Conservation (phyloP, 2,113 vertebrate species). For the Carassius gibelio region DNA sequence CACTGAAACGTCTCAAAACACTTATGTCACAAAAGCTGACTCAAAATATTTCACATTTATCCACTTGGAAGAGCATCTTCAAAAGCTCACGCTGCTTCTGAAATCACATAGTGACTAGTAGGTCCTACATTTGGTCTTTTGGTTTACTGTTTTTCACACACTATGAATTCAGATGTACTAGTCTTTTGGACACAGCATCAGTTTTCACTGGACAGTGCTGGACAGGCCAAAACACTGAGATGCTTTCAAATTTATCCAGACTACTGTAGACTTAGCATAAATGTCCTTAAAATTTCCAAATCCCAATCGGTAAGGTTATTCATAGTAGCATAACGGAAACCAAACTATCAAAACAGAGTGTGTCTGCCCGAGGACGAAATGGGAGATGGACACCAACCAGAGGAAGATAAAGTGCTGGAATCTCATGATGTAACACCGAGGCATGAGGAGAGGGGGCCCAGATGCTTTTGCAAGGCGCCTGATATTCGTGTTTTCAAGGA, state of each 20-base stretch:
- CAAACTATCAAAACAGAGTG: conserved; percentile 16
- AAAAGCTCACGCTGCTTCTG: not conserved
- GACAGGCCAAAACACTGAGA: not conserved
- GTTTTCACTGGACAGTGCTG: not conserved
- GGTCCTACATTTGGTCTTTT: not conserved
- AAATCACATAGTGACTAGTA: not conserved
- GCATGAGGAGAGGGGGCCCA: conserved; percentile 49
- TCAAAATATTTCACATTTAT: not conserved
- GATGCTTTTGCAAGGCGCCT: conserved; percentile 55
- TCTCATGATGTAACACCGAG: conserved; percentile 54
- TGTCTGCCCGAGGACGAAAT: conserved; percentile 25
- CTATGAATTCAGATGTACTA: too few relatives aligned
- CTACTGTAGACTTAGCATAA: not conserved
- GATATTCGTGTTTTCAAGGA: conserved; percentile 69
- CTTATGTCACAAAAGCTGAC: not conserved
- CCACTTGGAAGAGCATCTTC: not conserved
- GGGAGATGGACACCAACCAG: conserved; percentile 43
- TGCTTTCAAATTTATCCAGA: not conserved
- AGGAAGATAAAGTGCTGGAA: conserved; percentile 44
- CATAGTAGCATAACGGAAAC: conserved; percentile 15
- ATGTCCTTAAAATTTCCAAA: not conserved
- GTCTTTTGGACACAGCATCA: not conserved
- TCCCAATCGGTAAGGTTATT: not conserved
- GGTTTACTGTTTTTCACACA: too few relatives aligned
- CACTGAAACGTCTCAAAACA: not conserved